These are phyloP conservation scores for Atta cephalotes DNA, from an alignment of 1,140 invertebrate species.

Conservation along the genomic window DNA sequence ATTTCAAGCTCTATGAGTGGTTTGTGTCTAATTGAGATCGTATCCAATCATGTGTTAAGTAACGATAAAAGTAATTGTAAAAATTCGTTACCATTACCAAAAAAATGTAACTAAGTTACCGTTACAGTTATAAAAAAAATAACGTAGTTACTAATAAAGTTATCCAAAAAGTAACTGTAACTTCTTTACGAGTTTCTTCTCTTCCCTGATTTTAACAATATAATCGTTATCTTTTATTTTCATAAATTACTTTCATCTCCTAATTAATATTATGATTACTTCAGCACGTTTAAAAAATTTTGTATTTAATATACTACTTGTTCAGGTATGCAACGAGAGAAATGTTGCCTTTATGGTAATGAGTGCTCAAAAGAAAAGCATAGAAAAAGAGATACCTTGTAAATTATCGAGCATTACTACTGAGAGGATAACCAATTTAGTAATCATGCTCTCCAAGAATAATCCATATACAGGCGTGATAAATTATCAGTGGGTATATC, in stretches of 20 bases:
- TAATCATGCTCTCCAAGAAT: constrained; percentile 46
- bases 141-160: too few relatives aligned
- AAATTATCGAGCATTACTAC: constrained; percentile 32
- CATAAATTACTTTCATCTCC: neutral
- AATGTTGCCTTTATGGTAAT: constrained; percentile 38
- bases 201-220: neutral
- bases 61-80: too few relatives aligned
- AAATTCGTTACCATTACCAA: too few relatives aligned
- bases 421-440: constrained; percentile 49
- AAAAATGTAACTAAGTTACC: too few relatives aligned
- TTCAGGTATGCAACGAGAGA: constrained; percentile 6
- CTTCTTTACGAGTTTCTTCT: too few relatives aligned
- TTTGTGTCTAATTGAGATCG: too few relatives aligned
- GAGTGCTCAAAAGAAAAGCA: constrained; percentile 4
- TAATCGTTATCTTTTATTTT: neutral
- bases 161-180: too few relatives aligned
- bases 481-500: constrained; percentile 66
- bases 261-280: neutral
- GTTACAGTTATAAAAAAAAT: too few relatives aligned
- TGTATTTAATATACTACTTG: neutral
- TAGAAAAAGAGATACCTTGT: constrained; percentile 48
- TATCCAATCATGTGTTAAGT: too few relatives aligned
- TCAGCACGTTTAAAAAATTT: neutral
- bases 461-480: constrained; percentile 63
- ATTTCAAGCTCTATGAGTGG: too few relatives aligned